Evolutionary conservation across 2,888 invertebrate species (phyloP), one percentile per base, ranked within the genome.

Genomic region (Diarsia mendica): DNA sequence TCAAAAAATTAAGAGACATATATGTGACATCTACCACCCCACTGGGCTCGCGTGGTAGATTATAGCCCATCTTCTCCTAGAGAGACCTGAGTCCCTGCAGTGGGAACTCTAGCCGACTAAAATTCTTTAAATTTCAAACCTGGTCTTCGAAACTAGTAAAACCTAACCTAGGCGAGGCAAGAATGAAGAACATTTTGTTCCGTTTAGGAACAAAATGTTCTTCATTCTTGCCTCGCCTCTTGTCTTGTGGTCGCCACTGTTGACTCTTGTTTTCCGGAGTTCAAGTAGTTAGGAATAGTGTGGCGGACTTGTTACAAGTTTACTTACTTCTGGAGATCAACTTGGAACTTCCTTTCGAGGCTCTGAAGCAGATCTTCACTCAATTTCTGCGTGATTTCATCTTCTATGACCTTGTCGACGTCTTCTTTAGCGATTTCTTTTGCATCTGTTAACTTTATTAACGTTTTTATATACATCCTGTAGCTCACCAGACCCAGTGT

Each of bases 331-430:
- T 95, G 93, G 3, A 96, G 88, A 74, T 96, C 96, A 2, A 95
- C 93, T 64, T 95, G 95, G 82, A 96, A 96, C 79, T 96, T 96
- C 82, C 91, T 94, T 83, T 96, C 96, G 44, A 96, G 92, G 80
- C 96, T 96, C 84, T 95, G 95, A 44, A 96, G 84, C 58, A 96
- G 85, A 55, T 96, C 96, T 10, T 91, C 92, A 4, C 93, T 90
- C 10, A 96, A 87, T 67, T 94, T 96, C 23, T 91, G 88, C 0
- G 96, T 96, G 69, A 96, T 94, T 80, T 96, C 95, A 75, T 95
- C 94, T 83, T 96, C 96, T 87, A 96, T 95, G 0, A 95, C 93
- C 48, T 91, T 92, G 72, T 96, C 96, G 1, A 96, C 91, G 70
- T 94, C 92, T 44, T 94, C 92, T 78, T 94, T 94, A 0, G 87